Base-by-base conservation (phyloP, 2,797 vertebrate genomes). In the Onychomys leucogaster region DNA sequence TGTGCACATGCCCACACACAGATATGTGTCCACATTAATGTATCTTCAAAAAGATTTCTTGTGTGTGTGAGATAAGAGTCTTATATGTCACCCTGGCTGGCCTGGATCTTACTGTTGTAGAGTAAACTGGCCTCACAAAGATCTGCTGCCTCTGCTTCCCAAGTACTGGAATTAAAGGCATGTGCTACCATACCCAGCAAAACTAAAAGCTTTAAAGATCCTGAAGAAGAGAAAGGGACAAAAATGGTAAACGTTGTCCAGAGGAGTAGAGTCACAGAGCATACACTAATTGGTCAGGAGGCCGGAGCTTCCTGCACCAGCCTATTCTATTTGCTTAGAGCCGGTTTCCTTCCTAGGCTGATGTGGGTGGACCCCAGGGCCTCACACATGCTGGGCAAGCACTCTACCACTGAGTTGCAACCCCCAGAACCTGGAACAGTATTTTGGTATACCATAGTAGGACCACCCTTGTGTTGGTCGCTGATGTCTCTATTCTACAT, bases 401-500 rank as follows among this genome's bases (percentile, higher is more conserved):
- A 52, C n/a, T 65, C 17, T 89, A 76, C 8, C 13, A 8, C 46
- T 94, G 57, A 83, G 57, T 17, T 41, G 73, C 23, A 80, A 46
- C 61, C 19, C 41, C 34, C 14, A 82, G 27, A 12, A 41, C 59
- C 59, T 78, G 46, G 32, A 78, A 37, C 9, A 80, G 2, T 63
- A 19, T 65, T 90, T 78, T 37, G 55, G 34, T 7, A 25, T 34
- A 52, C 7, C 57, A 57, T 69, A 77, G 32, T 57, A 57, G n/a
- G 19, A 32, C 65, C 77, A 27, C 29, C 67, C 57, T 61, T 81
- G 71, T 73, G 13, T 91, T 61, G 32, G 37, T 87, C 84, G 34
- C 82, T 93, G 71, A 59, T 57, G 46, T 90, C 95, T 52, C 88
- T 90, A 4, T 67, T 67, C 43, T 37, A 5, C 61, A 90, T 91